Conservation (phyloP, 1,140 invertebrate genomes). For the Ladona fulva region DNA sequence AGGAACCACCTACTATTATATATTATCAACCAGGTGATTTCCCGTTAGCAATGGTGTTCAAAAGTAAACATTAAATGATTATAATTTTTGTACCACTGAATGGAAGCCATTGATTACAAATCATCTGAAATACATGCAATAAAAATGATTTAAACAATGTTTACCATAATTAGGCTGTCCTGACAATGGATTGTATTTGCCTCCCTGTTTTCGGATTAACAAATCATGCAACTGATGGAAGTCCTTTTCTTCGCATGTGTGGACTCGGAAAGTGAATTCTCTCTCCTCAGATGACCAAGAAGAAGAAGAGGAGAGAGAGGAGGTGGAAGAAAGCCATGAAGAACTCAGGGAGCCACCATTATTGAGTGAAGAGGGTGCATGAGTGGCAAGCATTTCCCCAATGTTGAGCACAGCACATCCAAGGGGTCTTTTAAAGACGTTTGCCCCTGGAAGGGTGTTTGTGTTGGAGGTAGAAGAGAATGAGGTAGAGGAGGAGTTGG, state of each 20-base stretch:
- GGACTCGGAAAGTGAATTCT: constrained; percentile 68
- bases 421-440: constrained; percentile 43
- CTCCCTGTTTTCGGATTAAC: constrained; percentile 69
- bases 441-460: background rate
- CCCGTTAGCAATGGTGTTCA: too few species aligned
- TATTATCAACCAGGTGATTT: too few species aligned
- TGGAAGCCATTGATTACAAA: too few species aligned
- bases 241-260: constrained; percentile 82
- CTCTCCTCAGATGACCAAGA: background rate
- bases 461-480: background rate
- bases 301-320: background rate
- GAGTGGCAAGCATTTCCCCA: constrained; percentile 27
- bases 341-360: background rate
- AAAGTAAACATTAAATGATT: too few species aligned
- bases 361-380: background rate
- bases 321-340: background rate
- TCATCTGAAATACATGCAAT: too few species aligned
- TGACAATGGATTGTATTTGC: constrained; percentile 69
- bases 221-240: constrained; percentile 82
- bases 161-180: constrained; percentile 62
- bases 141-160: constrained; percentile 10
- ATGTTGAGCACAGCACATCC: constrained; percentile 68
- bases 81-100: too few species aligned
- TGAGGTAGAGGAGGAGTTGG: background rate
- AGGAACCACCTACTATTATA: too few species aligned